These are phyloP conservation scores for Marmota flaviventris DNA, from an alignment of 2,113 vertebrate genomes.

Conservation along the genomic window DNA sequence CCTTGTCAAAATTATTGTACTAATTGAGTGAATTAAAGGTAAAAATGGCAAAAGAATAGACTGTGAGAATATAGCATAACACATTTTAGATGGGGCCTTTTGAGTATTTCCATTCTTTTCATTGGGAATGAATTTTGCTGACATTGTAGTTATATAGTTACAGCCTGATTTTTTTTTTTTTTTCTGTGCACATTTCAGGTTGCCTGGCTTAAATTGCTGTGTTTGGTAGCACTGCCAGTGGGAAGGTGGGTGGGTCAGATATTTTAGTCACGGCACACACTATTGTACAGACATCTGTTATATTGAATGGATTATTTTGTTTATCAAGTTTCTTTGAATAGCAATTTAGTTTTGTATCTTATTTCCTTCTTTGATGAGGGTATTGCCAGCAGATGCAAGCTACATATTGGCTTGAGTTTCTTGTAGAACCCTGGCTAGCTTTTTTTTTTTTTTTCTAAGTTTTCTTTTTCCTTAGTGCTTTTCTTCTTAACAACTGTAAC, in stretches of 20 bases:
- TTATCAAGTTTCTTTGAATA: slow-evolving; percentile 83
- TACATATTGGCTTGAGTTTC: slow-evolving; percentile 79
- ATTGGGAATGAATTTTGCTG: slow-evolving; percentile 70
- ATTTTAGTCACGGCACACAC: slow-evolving; percentile 77
- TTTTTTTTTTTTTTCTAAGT: slow-evolving; percentile 44
- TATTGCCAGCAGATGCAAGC: slow-evolving; percentile 81
- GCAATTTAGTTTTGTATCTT: slow-evolving; percentile 85
- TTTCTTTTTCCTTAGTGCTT: slow-evolving; percentile 69
- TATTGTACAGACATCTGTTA: slow-evolving; percentile 84
- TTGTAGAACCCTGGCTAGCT: slow-evolving; percentile 71
- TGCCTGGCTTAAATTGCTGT: slow-evolving; percentile 76
- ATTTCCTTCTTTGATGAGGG: slow-evolving; percentile 80
- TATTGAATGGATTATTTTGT: slow-evolving; percentile 84
- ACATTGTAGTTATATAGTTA: slow-evolving; percentile 59
- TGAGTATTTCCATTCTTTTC: slow-evolving; percentile 62
- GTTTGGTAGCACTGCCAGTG: slow-evolving; percentile 71
- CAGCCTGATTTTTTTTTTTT: background rate
- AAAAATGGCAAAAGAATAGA: background rate
- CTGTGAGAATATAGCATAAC: background rate
- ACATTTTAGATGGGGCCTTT: slow-evolving; percentile 24
- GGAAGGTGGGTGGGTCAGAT: slow-evolving; percentile 84
- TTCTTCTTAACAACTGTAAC: slow-evolving; percentile 66
- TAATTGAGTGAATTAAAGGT: background rate
- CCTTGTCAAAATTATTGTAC: background rate
- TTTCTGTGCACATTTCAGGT: slow-evolving; percentile 75